Evolutionary conservation across 2,113 vertebrate genomes (phyloP), one percentile per base, ranked within the genome.

Genomic region (Columba livia): DNA sequence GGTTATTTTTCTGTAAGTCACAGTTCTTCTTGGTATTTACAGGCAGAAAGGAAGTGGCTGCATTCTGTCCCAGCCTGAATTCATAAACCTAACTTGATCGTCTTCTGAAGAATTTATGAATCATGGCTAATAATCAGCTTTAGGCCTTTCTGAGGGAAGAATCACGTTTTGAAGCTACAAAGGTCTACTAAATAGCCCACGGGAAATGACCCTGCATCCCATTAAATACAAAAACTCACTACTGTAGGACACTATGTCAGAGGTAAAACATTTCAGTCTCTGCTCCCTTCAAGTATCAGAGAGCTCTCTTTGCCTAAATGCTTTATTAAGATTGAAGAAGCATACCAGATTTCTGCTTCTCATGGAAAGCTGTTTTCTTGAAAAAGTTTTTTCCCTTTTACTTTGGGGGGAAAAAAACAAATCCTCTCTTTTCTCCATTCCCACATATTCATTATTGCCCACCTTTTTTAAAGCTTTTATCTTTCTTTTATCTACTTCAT

Each of bases 81-180:
- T 98, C 98, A 98, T 98, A 98, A 94, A 96, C 85, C 71, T 98
- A 97, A 97, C 95, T 98, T 97, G 95, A 98, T 98, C 97, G 93
- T 97, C 98, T 97, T 98, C 97, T 98, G 98, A 99, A 98, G 98
- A 98, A 99, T 98, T 98, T 98, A 98, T 98, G 98, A 98, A 98
- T 98, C 98, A 95, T 97, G 97, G 98, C 98, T 99, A 98, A 98
- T 98, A 98, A 99, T 98, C 98, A 97, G 98, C 98, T 98, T 98
- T 98, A 98, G 98, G 98, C 97, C 96, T 97, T 98, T 99, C 98
- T 98, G 98, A 98, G 96, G 97, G 96, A 98, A 98, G 98, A 98
- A 98, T 97, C 85, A 96, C 97, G 97, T 98, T 98, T 96, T 96
- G 97, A 98, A 98, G 98, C 97, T 98, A 97, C 98, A 98, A 97